Conservation (phyloP, 2,797 vertebrate species). For the Pseudopleuronectes americanus region DNA sequence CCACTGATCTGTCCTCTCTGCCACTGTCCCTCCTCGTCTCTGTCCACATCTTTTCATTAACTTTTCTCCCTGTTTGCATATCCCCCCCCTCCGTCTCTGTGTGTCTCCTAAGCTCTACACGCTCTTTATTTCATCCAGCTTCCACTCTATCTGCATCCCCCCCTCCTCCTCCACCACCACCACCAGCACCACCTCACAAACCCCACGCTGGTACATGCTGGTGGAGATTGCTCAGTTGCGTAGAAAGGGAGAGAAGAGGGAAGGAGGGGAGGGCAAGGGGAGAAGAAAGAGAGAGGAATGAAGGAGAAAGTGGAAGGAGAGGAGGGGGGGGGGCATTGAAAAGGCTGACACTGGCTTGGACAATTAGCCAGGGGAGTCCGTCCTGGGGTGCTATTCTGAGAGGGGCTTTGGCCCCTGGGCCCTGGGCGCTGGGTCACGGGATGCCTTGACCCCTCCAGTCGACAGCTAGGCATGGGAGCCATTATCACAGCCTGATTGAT, state of each 20-base stretch:
- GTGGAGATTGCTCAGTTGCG: constrained; percentile 60
- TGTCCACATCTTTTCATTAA: constrained; percentile 39
- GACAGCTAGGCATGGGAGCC: constrained; percentile 85
- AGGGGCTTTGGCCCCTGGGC: constrained; percentile 78
- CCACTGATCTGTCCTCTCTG: constrained; percentile 30
- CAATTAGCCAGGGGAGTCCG: constrained; percentile 85
- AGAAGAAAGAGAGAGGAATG: constrained; percentile 71
- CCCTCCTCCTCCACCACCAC: constrained; percentile 13
- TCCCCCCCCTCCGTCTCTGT: neutral
- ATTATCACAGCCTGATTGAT: constrained; percentile 89
- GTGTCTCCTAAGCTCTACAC: neutral
- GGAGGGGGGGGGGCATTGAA: constrained; percentile 76
- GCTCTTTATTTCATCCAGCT: constrained; percentile 2
- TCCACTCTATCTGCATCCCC: constrained; percentile 26
- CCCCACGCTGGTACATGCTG: constrained; percentile 43
- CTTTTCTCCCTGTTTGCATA: constrained; percentile 33
- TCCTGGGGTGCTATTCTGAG: constrained; percentile 85
- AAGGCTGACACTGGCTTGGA: constrained; percentile 85
- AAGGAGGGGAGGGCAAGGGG: constrained; percentile 43
- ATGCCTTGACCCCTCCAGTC: constrained; percentile 86
- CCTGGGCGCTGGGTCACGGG: constrained; percentile 83
- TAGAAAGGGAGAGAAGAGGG: constrained; percentile 57
- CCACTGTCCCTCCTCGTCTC: constrained; percentile 10
- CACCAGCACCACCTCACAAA: neutral
- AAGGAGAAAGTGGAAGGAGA: constrained; percentile 71